A percentile compares a stretch with the other conserved stretches of the same genome.
phyloP scores from a whole-genome alignment of 2,888 invertebrate genomes.

The Adelognathus sp. region DNA sequence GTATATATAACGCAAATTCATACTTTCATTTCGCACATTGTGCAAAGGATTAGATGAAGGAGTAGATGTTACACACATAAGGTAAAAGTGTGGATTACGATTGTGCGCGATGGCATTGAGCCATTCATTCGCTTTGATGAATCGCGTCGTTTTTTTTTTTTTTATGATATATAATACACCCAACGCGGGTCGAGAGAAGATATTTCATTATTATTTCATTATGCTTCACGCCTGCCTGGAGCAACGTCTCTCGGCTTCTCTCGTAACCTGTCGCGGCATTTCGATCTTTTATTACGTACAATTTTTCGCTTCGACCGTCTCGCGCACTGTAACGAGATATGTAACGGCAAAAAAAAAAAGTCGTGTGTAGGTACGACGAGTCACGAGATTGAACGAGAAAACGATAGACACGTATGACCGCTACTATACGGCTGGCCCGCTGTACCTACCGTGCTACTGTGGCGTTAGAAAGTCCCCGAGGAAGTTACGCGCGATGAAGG shows the following conservation, averaged over 20 bases:
- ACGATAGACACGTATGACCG: not conserved
- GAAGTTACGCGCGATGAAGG: constrained; percentile 29
- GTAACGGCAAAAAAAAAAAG: not conserved
- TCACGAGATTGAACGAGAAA: not conserved
- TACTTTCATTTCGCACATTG: too few relatives aligned
- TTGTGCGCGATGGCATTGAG: not conserved
- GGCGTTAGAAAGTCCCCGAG: constrained; percentile 43
- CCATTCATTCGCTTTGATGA: not conserved
- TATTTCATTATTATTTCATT: not conserved
- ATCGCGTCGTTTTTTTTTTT: not conserved
- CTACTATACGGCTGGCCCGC: not conserved
- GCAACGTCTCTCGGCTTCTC: not conserved
- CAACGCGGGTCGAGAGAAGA: not conserved
- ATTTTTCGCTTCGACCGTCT: not conserved
- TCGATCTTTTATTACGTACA: not conserved
- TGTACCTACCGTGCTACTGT: too few relatives aligned
- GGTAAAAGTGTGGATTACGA: not conserved
- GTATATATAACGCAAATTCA: too few relatives aligned
- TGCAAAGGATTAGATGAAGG: not conserved
- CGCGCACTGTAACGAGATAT: not conserved
- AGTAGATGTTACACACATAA: too few relatives aligned
- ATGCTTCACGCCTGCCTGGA: not conserved
- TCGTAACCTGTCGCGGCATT: not conserved
- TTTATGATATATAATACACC: too few relatives aligned
- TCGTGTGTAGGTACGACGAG: too few relatives aligned